Percentiles rank a stretch among this genome's conserved stretches.
Evolutionary conservation across 2,797 vertebrate species (phyloP).

Genomic region (Acrossocheilus fasciatus): DNA sequence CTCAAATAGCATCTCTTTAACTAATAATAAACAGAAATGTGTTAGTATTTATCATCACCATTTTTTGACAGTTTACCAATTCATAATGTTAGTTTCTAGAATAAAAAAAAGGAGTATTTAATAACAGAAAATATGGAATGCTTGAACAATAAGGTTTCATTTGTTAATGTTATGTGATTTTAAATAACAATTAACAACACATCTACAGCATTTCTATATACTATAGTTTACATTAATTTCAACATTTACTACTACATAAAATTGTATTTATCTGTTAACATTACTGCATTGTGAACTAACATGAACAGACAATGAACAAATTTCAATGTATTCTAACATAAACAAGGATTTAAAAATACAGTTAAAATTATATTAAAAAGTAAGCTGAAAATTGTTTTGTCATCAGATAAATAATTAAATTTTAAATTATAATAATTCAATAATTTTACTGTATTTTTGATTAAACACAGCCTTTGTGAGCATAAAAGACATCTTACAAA

Average conservation of each 20-base stretch:
- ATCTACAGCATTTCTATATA: background rate
- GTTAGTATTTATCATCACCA: background rate
- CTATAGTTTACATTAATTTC: too few species aligned
- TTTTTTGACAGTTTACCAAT: background rate
- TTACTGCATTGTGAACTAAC: background rate
- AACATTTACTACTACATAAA: background rate
- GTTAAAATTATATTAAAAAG: background rate
- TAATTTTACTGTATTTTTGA: background rate
- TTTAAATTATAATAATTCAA: background rate
- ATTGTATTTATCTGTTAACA: background rate
- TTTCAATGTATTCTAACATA: background rate
- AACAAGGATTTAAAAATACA: background rate
- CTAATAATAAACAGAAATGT: conserved; percentile 17
- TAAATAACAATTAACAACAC: background rate
- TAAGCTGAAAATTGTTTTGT: background rate
- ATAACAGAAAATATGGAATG: background rate
- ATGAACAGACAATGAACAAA: too few species aligned
- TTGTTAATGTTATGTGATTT: background rate
- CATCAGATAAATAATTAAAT: background rate
- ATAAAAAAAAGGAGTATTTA: background rate
- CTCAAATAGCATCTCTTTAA: conserved; percentile 39
- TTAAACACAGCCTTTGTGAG: background rate
- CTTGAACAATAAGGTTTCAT: background rate
- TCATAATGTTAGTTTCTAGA: background rate
- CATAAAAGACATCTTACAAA: background rate